Evolutionary conservation across 2,888 invertebrate species (phyloP).

Genomic region (Eilema griseolum): DNA sequence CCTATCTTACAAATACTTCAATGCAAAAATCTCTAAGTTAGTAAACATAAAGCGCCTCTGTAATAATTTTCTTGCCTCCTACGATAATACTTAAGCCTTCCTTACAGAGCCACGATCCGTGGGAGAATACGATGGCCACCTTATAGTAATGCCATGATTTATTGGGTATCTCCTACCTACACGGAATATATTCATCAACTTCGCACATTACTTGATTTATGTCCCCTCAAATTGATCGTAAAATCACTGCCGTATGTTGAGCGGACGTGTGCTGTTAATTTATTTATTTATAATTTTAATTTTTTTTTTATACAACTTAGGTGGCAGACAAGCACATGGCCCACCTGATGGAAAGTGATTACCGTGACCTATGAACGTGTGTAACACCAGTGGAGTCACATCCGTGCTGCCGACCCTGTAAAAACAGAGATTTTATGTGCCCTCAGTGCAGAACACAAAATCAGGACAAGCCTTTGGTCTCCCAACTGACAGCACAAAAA

Average conservation of each 20-base stretch:
- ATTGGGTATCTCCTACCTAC: conserved; percentile 23
- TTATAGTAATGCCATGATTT: conserved; percentile 44
- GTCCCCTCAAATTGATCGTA: conserved; percentile 1
- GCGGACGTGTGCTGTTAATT: background rate
- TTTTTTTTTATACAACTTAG: too few species aligned
- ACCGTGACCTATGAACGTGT: too few species aligned
- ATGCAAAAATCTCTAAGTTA: background rate
- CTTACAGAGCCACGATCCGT: conserved; percentile 2
- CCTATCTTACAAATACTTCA: background rate
- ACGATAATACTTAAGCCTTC: conserved; percentile 8
- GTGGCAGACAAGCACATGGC: too few species aligned
- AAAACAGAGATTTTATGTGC: too few species aligned
- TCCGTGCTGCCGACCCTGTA: too few species aligned
- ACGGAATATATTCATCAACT: conserved; percentile 13
- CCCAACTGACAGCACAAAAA: too few species aligned
- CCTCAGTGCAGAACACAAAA: too few species aligned
- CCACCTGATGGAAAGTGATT: too few species aligned
- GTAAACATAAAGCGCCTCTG: background rate
- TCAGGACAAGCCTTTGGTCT: too few species aligned
- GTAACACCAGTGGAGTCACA: too few species aligned
- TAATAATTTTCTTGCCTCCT: conserved; percentile 4
- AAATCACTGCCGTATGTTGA: background rate
- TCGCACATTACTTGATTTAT: conserved; percentile 9
- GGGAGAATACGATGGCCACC: conserved; percentile 22
- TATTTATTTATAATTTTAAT: too few species aligned